These are phyloP conservation scores for Drosophila paramelanica DNA, from an alignment of 2,888 invertebrate species.

Conservation along the genomic window DNA sequence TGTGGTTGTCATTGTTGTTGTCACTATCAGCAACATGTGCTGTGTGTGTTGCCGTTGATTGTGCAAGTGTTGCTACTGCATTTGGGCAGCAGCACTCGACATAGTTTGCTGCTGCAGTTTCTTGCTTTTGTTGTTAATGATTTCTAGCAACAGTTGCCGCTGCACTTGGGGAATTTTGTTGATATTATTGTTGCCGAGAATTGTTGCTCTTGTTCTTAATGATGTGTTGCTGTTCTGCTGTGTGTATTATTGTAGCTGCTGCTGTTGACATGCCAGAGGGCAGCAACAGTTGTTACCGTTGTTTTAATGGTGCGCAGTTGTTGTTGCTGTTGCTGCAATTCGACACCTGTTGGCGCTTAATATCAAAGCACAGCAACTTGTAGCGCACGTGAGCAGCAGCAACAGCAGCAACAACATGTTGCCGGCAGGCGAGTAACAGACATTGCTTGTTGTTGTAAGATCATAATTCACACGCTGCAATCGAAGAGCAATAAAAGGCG, in stretches of 20 bases:
- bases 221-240: conserved; percentile 32
- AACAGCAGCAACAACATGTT: conserved; percentile 45
- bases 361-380: conserved; percentile 52
- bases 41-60: conserved; percentile 36
- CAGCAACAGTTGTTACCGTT: conserved; percentile 28
- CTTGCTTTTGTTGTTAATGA: conserved; percentile 51
- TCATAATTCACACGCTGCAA: conserved; percentile 69
- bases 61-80: conserved; percentile 50
- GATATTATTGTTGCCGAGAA: conserved; percentile 18
- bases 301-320: conserved; percentile 18
- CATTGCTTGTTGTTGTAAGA: conserved; percentile 38
- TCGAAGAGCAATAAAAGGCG: conserved; percentile 58
- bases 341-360: conserved; percentile 62
- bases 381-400: conserved; percentile 59
- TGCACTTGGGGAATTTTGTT: conserved; percentile 15
- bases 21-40: conserved; percentile 32
- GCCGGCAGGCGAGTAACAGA: conserved; percentile 25
- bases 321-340: conserved; percentile 26
- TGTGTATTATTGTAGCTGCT: conserved; percentile 33
- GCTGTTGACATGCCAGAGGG: conserved; percentile 15
- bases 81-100: conserved; percentile 36
- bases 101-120: conserved; percentile 34
- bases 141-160: conserved; percentile 26
- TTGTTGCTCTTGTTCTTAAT: conserved; percentile 38
- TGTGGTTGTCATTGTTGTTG: conserved; percentile 38